Evolutionary conservation across 1,140 invertebrate species (phyloP), one percentile per base, ranked within the genome.

Genomic region (Ceratoteleas bidentatus): DNA sequence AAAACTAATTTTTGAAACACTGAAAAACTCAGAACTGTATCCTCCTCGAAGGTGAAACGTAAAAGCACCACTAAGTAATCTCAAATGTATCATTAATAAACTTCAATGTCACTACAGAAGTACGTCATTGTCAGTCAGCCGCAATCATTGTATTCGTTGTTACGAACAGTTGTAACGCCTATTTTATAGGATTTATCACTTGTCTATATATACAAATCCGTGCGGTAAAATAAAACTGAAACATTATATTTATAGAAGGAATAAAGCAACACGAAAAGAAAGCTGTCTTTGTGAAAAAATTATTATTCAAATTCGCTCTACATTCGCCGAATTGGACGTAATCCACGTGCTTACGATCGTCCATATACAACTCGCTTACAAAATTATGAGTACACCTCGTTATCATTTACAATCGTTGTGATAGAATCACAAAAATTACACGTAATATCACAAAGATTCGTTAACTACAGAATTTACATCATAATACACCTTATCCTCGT

Each of bases 161-260:
- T 68, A 60, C 13, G 13, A 60, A 66, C 49, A 62, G 58, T 66
- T 50, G 57, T 72, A 38, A 60, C 11, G 57, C 53, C 13, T 62
- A 76, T 68, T 76, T 76, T 76, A 64, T 75, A 75, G 49, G 32
- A 68, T 76, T 76, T 68, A 58, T 61, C 36, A 45, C 53, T 6
- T 62, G 15, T 66, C 72, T 68, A 50, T 68, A 66, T 76, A 61
- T 61, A 56, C 52, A 61, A 50, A 47, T 47, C 40, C 60, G 52
- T 61, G 54, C 62, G 68, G 15, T 66, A 10, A 66, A 40, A 34
- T 16, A 15, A 45, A 60, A 38, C 61, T 75, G 54, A n/a, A 75
- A 60, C 24, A 75, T 49, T 75, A 66, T 64, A 66, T 75, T 75
- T 75, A 64, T 65, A n/a, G 36, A 54, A 61, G 15, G 45, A 61